These are phyloP conservation scores for Enteromius argenteus DNA, from an alignment of 2,797 vertebrate species.

Conservation along the genomic window DNA sequence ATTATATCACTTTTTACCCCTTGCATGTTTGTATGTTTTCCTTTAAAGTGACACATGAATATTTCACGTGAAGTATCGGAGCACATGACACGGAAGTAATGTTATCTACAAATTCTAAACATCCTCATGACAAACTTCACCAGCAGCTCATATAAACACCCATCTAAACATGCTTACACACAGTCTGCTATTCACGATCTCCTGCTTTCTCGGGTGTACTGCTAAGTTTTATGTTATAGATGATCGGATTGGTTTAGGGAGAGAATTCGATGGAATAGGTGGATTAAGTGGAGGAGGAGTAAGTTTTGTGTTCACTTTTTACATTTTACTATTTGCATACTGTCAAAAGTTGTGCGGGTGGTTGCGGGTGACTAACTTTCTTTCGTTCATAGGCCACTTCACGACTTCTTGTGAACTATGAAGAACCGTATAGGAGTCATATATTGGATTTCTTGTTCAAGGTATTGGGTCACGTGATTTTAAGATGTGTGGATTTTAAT, in stretches of 20 bases:
- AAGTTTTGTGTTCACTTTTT: conserved; percentile 48
- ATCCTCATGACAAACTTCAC: not conserved
- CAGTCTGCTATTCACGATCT: not conserved
- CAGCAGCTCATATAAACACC: not conserved
- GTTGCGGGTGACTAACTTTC: not conserved
- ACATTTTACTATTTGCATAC: not conserved
- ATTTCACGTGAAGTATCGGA: not conserved
- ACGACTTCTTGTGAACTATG: conserved; percentile 91
- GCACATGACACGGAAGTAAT: conserved; percentile 29
- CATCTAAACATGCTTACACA: not conserved
- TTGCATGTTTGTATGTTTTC: not conserved
- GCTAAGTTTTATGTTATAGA: conserved; percentile 77
- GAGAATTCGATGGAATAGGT: conserved; percentile 90
- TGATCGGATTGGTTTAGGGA: conserved; percentile 82
- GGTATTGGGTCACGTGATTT: conserved; percentile 72
- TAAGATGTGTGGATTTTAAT: not conserved
- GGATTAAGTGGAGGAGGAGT: conserved; percentile 96
- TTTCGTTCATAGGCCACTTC: conserved; percentile 87
- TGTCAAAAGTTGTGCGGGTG: conserved; percentile 34
- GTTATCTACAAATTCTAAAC: not conserved
- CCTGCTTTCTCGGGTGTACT: not conserved
- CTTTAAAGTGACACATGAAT: not conserved
- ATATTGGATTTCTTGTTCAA: conserved; percentile 95
- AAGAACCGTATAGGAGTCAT: conserved; percentile 89
- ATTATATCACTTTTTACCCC: not conserved